Base-by-base conservation (phyloP, 2,888 invertebrate species). In the Nesidiocoris tenuis region DNA sequence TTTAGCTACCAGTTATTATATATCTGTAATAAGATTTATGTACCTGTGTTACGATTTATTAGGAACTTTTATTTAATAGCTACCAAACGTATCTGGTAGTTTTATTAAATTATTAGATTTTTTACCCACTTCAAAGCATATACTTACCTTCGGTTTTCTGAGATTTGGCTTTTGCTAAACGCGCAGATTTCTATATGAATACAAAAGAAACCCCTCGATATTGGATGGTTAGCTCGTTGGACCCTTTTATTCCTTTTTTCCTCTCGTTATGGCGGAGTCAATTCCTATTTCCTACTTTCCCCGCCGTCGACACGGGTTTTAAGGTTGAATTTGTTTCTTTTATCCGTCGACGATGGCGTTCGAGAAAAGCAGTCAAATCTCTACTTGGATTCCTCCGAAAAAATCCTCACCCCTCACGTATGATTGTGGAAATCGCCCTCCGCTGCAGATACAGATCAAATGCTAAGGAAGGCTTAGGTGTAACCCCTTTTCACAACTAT, bases 291-390 rank as follows among this genome's bases (percentile, higher is more conserved):
- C 54, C 54, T 16, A 7, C 12, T 54, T 16, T 54, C 25, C 65
- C 18, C 39, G 18, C 16, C 19, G 18, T 24, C 39, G 24, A 9
- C 17, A 39, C 18, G 67, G 55, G 67, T 67, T 55, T 67, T 55
- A 67, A 67, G 55, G 55, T 65, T 67, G 67, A 67, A 67, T 67
- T 67, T 67, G 55, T 67, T 67, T 67, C 67, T 67, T 67, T 67
- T 67, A 67, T 67, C 67, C 67, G 39, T 55, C 17, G 59, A 9
- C 59, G 5, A 23, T 54, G 55, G 65, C 39, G 25, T 22, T 21
- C 56, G 67, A 54, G 19, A 67, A 67, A 54, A 22, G 23, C 67
- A 22, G 22, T 55, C 67, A 56, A 67, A 67, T 67, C 67, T 67
- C 39, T 39, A 39, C 12, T 39, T 39, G 5, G 39, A 39, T 39